A percentile compares a stretch with the other conserved stretches of the same genome.
Conservation (phyloP, 2,113 vertebrate genomes). For the Seriola rivoliana region DNA sequence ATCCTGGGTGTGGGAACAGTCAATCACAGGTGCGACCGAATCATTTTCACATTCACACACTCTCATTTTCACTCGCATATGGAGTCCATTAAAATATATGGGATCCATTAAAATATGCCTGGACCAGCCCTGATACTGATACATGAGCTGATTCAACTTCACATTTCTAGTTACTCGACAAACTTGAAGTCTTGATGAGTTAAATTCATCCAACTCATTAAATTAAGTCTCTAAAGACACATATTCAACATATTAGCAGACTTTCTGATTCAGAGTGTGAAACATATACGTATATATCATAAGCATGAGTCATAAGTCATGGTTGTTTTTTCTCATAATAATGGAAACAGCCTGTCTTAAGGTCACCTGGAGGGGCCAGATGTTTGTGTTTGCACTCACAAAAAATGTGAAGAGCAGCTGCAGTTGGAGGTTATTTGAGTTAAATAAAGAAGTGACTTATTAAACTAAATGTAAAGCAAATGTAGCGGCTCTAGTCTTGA, state of each 20-base stretch:
- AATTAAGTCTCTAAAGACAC: neutral
- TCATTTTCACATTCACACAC: neutral
- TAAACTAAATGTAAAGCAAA: neutral
- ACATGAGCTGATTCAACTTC: neutral
- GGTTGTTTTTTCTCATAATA: too few relatives aligned
- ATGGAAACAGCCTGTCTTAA: neutral
- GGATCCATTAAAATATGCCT: neutral
- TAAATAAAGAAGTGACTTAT: slow-evolving; percentile 6
- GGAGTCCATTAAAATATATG: neutral
- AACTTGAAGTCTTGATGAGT: neutral
- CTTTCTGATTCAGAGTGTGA: neutral
- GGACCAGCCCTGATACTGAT: neutral
- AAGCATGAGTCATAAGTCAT: too few relatives aligned
- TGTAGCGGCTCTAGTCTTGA: neutral
- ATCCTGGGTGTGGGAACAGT: too few relatives aligned
- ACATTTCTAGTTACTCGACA: neutral
- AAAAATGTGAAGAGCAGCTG: too few relatives aligned
- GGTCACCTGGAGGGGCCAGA: neutral
- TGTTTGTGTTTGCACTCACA: too few relatives aligned
- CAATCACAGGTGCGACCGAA: neutral
- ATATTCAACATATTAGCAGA: neutral
- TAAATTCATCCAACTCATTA: neutral
- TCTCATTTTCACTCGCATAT: neutral
- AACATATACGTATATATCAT: neutral
- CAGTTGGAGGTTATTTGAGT: neutral